A percentile compares a stretch with the other conserved stretches of the same genome.
phyloP scores from a whole-genome alignment of 2,113 vertebrate species.

The Semnopithecus entellus region DNA sequence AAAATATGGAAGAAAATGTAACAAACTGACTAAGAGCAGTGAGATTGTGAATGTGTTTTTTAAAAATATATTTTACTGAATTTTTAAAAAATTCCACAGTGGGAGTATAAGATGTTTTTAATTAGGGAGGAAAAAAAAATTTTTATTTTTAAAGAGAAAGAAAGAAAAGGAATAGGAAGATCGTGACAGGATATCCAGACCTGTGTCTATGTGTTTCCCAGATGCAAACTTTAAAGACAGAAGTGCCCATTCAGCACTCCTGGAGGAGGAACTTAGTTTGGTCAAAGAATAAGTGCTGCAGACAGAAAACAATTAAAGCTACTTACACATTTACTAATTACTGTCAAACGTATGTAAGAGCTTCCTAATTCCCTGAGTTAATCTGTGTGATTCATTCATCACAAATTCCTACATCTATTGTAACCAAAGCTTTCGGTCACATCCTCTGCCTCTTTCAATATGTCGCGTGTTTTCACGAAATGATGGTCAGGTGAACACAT shows the following conservation, averaged over 20 bases:
- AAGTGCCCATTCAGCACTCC: not conserved
- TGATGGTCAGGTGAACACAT: not conserved
- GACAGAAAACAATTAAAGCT: slow-evolving; percentile 37
- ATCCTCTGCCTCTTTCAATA: not conserved
- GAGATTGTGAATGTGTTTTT: not conserved
- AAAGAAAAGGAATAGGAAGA: not conserved
- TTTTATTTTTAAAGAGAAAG: not conserved
- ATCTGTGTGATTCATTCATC: slow-evolving; percentile 62
- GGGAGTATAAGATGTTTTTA: not conserved
- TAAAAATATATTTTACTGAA: not conserved
- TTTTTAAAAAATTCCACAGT: not conserved
- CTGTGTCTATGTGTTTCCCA: not conserved
- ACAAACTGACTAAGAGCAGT: not conserved
- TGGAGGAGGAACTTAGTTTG: slow-evolving; percentile 5
- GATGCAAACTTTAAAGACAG: not conserved
- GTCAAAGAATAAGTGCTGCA: slow-evolving; percentile 14
- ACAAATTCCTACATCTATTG: not conserved
- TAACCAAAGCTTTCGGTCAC: slow-evolving; percentile 36
- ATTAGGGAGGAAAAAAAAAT: not conserved
- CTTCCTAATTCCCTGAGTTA: slow-evolving; percentile 35
- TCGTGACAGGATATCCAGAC: not conserved
- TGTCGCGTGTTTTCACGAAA: not conserved
- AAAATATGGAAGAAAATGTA: slow-evolving; percentile 14
- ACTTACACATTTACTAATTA: not conserved
- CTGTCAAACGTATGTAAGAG: slow-evolving; percentile 17